A percentile compares a stretch with the other conserved stretches of the same genome.
phyloP scores from a whole-genome alignment of 2,797 vertebrate species.

The Brachymystax lenok region DNA sequence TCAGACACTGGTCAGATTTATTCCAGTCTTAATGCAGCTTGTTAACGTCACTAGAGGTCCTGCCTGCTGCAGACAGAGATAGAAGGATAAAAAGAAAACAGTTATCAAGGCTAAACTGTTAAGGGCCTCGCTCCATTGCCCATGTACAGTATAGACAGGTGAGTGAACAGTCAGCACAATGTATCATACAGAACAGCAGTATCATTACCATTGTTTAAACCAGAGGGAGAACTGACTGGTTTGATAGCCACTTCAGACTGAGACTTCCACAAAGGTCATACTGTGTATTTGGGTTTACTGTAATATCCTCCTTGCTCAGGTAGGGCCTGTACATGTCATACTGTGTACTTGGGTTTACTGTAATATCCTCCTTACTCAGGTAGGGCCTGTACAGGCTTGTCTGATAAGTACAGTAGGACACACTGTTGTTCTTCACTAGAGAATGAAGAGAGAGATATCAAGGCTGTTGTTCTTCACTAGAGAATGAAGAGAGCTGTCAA shows the following conservation, averaged over 20 bases:
- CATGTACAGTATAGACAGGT: constrained; percentile 16
- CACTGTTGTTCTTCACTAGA: not conserved
- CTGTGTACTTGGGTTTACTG: no score
- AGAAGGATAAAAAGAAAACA: constrained; percentile 34
- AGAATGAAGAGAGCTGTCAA: no score
- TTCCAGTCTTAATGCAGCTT: constrained; percentile 38
- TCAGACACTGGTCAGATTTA: constrained; percentile 47
- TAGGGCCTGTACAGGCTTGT: not conserved
- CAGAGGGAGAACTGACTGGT: not conserved
- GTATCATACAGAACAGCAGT: not conserved
- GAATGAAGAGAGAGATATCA: no score
- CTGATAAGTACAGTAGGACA: not conserved
- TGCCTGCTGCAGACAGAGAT: constrained; percentile 37
- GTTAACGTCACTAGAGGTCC: constrained; percentile 49
- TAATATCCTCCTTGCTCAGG: no score
- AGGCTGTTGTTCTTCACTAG: no score
- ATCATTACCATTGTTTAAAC: not conserved
- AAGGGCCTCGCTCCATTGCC: constrained; percentile 40
- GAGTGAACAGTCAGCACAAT: constrained; percentile 22
- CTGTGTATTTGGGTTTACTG: no score
- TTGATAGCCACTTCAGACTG: not conserved
- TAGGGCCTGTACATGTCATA: no score
- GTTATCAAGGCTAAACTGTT: constrained; percentile 54
- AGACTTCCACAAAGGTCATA: not conserved
- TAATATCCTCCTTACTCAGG: no score